A percentile compares a stretch with the other conserved stretches of the same genome.
These are phyloP conservation scores for Rhineura floridana DNA, from an alignment of 2,113 vertebrate species.

Conservation along the genomic window DNA sequence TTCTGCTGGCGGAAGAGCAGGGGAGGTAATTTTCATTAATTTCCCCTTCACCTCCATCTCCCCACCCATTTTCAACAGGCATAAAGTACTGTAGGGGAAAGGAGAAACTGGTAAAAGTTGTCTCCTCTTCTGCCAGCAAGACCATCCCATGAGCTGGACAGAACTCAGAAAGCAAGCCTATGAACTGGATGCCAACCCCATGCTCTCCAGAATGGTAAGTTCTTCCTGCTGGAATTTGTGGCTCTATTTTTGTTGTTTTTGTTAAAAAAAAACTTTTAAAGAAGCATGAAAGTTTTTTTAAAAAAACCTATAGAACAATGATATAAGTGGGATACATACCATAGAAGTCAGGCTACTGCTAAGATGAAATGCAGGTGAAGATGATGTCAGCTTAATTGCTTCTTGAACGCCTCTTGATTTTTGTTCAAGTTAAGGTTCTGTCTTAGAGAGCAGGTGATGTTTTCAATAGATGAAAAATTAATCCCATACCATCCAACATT, in stretches of 20 bases:
- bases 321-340: slow-evolving; percentile 9
- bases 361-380: slow-evolving; percentile 16
- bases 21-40: background rate
- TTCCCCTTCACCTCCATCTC: too few species aligned
- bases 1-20: background rate
- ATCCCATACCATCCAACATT: background rate
- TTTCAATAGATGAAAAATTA: slow-evolving; percentile 19
- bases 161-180: background rate
- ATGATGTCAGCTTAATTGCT: slow-evolving; percentile 41
- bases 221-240: too few species aligned
- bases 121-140: background rate
- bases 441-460: slow-evolving; percentile 11
- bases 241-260: slow-evolving; percentile 50
- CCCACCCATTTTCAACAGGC: background rate
- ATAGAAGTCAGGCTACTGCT: slow-evolving; percentile 13
- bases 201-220: too few species aligned
- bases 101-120: background rate
- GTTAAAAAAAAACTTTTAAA: slow-evolving; percentile 43
- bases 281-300: slow-evolving; percentile 40
- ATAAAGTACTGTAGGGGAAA: background rate
- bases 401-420: slow-evolving; percentile 30
- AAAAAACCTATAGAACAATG: slow-evolving; percentile 26
- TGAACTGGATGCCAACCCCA: background rate
- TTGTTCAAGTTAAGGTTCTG: slow-evolving; percentile 16
- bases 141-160: background rate